Evolutionary conservation across 2,113 vertebrate genomes (phyloP), one percentile per base, ranked within the genome.

Genomic region (Calypte anna): DNA sequence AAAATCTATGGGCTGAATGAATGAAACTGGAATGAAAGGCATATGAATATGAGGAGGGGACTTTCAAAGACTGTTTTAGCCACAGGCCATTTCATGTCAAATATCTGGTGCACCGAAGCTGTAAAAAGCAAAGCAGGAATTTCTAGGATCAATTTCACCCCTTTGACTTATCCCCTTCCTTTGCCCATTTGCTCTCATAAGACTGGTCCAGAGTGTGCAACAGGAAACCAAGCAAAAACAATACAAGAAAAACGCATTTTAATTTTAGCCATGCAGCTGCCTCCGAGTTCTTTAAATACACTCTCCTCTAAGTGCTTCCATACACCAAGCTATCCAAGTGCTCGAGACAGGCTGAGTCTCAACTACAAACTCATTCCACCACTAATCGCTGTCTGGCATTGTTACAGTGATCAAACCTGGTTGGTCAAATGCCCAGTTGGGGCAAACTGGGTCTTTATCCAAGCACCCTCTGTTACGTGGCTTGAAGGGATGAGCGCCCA

Each of bases 251-350:
- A 94, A 88, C 4, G 15, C 86, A 43, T 93, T 96, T 97, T 97
- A 96, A 97, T 96, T 97, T 97, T 97, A 97, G 94, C 80, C 69
- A 92, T 95, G 91, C 96, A 97, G 96, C 94, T 97, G 95, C 93
- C 88, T 95, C 95, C 88, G 86, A 43, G 75, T 84, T 94, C 91
- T 94, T 93, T 95, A 97, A 96, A 96, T 97, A 95, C 58, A 92
- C 91, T 94, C 74, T 69, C 89, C 91, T 90, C 83, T 96, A 96
- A 96, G 93, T 94, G 92, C 96, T 96, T 95, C 96, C 96, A 96
- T 86, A 93, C 86, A 92, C 81, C 74, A 92, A 84, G 80, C 81
- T 81, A 92, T 67, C 91, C 94, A 95, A 97, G 91, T 0, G 1
- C 94, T 94, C 73, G 79, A 88, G 91, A 95, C 94, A 81, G 84